phyloP scores from a whole-genome alignment of 2,113 vertebrate genomes.

The Phrynocephalus versicolor region DNA sequence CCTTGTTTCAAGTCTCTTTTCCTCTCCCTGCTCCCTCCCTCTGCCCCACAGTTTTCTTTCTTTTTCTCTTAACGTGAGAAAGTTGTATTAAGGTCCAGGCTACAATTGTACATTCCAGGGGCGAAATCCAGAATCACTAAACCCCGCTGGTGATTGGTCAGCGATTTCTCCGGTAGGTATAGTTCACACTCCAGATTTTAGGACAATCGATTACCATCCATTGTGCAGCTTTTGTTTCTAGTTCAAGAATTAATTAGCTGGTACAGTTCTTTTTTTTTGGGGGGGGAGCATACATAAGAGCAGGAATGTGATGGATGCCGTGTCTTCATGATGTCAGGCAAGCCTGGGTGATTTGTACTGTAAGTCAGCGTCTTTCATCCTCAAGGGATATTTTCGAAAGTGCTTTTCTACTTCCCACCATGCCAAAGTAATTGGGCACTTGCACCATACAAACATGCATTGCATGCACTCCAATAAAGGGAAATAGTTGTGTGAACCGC shows the following conservation, averaged over 20 bases:
- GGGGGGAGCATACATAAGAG: not conserved
- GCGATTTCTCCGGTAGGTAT: not conserved
- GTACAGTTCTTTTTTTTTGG: not conserved
- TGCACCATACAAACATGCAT: too few relatives aligned
- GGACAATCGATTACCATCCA: not conserved
- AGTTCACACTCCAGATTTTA: not conserved
- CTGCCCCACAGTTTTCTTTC: not conserved
- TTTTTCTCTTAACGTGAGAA: not conserved
- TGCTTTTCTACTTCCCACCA: too few relatives aligned
- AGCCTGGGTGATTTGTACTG: conserved; percentile 5
- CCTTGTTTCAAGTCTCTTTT: not conserved
- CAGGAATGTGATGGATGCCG: not conserved
- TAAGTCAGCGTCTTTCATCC: conserved; percentile 3
- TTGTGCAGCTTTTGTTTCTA: not conserved
- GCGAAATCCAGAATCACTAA: not conserved
- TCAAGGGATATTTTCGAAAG: conserved; percentile 16
- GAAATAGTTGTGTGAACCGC: not conserved
- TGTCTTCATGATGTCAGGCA: not conserved
- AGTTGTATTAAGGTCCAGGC: not conserved
- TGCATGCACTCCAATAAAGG: too few relatives aligned
- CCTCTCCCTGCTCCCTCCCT: not conserved
- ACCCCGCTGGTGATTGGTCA: not conserved
- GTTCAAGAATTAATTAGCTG: conserved; percentile 20
- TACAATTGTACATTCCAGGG: not conserved
- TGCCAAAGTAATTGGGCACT: not conserved